Conservation (phyloP, 2,113 vertebrate genomes). For the Megalops atlanticus region DNA sequence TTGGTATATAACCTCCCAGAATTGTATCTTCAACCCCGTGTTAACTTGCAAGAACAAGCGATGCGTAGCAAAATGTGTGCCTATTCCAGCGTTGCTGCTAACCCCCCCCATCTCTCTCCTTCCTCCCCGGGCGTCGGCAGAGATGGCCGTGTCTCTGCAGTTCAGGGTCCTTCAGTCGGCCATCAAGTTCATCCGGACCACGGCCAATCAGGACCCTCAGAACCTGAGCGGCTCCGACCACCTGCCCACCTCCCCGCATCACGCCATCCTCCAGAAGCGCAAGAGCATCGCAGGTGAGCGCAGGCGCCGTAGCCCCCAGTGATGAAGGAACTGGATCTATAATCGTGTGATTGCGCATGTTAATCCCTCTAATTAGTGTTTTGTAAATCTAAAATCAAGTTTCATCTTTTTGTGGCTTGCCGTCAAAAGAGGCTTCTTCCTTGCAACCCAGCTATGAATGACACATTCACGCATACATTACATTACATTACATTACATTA, state of each 20-base stretch:
- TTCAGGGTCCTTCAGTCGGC: conserved; percentile 89
- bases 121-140: conserved; percentile 54
- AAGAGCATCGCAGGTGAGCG: conserved; percentile 87
- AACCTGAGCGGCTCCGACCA: conserved; percentile 65
- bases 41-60: too few relatives aligned
- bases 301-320: background rate
- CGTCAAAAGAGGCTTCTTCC: too few relatives aligned
- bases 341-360: too few relatives aligned
- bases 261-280: conserved; percentile 77
- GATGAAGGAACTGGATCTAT: too few relatives aligned
- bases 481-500: too few relatives aligned
- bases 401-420: too few relatives aligned
- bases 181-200: conserved; percentile 89
- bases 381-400: too few relatives aligned
- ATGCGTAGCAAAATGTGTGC: background rate
- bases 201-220: conserved; percentile 82
- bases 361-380: too few relatives aligned
- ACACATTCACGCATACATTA: too few relatives aligned
- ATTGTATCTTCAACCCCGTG: too few relatives aligned
- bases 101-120: background rate
- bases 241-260: conserved; percentile 63
- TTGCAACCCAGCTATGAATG: too few relatives aligned
- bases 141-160: conserved; percentile 87
- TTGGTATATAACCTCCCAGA: too few relatives aligned
- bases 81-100: background rate